Base-by-base conservation (phyloP, 2,113 vertebrate species). In the Arothron firmamentum region DNA sequence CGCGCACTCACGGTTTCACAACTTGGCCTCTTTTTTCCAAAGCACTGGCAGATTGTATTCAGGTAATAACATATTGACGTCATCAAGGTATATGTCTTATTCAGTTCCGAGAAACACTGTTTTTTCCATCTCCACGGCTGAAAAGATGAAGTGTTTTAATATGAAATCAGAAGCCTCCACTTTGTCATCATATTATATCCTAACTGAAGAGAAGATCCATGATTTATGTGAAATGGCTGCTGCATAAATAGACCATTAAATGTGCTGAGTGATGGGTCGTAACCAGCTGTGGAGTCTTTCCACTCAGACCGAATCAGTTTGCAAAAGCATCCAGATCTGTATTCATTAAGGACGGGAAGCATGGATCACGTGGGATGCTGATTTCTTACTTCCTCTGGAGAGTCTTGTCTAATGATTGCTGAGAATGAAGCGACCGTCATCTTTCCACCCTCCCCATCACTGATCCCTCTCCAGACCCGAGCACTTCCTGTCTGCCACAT, bases 401-500 rank as follows among this genome's bases (percentile, higher is more conserved):
- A 70, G 58, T 79, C 71, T 78, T 77, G 67, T 78, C 72, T 71
- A 67, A 78, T 84, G 81, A 81, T 84, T 84, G 65, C 75, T 71
- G 56, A 50, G 75, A 74, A 78, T 78, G 62, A 80, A 74, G 73
- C 64, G 71, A 58, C 75, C 77, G 74, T 85, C 77, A 80, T 81
- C 72, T 73, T 64, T 70, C 74, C 61, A 23, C 43, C 38, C n/a
- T 25, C 23, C 48, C 43, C 50, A 6, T 52, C 59, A 18, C 17
- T 23, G 2, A 38, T 17, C 31, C 55, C 18, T 21, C 25, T 34
- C 43, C 43, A 45, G 43, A 41, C 62, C 60, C 46, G 25, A 64
- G 47, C 20, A 51, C 75, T 80, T 82, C 77, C 79, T 87, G 83
- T 53, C 58, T 66, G 56, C 74, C 85, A 85, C 76, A 87, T 86